These are phyloP conservation scores for Ceyx cyanopectus DNA, from an alignment of 2,113 vertebrate species.

Conservation along the genomic window DNA sequence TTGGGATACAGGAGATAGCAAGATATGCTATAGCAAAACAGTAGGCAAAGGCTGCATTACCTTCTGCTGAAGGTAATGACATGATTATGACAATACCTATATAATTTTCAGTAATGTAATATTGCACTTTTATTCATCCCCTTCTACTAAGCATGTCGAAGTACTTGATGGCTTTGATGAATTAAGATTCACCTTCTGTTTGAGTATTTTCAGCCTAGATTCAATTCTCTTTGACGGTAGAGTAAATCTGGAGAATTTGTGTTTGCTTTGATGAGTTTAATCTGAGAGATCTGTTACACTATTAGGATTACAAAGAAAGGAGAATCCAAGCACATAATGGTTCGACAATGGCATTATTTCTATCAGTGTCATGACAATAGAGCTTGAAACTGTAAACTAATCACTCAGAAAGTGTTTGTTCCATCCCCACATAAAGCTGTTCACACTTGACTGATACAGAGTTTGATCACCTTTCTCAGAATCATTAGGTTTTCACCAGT, in stretches of 20 bases:
- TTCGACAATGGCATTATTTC: background rate
- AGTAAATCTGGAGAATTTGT: background rate
- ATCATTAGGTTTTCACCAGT: background rate
- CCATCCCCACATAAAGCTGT: rapidly evolving
- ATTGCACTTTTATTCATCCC: background rate
- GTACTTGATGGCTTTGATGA: background rate
- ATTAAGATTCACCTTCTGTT: conserved; percentile 5
- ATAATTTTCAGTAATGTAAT: background rate
- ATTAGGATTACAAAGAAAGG: background rate
- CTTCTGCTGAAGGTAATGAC: background rate
- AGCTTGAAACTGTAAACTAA: background rate
- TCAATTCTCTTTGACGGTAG: background rate
- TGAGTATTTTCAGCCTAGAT: background rate
- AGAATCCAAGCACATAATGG: background rate
- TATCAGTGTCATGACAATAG: background rate
- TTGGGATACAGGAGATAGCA: background rate
- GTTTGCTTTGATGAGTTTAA: background rate
- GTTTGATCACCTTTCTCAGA: background rate
- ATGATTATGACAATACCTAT: background rate
- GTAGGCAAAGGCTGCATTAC: background rate
- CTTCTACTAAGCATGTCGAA: background rate
- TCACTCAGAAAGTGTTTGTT: background rate
- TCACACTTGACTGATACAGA: background rate
- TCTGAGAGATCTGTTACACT: background rate
- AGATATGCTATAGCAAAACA: background rate